Evolutionary conservation across 2,113 vertebrate genomes (phyloP).

Genomic region (Upupa epops): DNA sequence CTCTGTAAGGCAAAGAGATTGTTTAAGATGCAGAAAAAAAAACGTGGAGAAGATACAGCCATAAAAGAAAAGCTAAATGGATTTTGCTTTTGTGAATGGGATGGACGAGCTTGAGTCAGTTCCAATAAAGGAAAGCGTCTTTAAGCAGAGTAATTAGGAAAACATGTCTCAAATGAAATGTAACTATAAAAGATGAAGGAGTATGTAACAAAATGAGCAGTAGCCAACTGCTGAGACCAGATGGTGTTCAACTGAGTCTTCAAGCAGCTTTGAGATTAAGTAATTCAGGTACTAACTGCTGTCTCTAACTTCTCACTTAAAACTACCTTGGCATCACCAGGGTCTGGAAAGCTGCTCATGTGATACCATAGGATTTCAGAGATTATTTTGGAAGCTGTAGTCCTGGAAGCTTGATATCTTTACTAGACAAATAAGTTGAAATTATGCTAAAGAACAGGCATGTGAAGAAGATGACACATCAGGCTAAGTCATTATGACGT

Average conservation of each 20-base stretch:
- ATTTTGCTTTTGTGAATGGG: neutral
- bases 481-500: neutral
- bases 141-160: neutral
- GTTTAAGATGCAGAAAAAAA: neutral
- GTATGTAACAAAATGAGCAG: neutral
- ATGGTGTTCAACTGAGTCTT: neutral
- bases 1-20: neutral
- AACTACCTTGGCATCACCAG: fast-evolving
- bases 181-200: neutral
- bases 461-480: neutral
- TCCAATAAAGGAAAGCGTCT: neutral
- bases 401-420: neutral
- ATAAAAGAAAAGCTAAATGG: neutral
- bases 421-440: neutral
- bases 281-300: neutral
- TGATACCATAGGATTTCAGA: neutral
- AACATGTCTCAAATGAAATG: neutral
- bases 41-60: neutral
- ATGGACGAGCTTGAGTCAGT: neutral
- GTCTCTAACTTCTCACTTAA: neutral
- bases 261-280: neutral
- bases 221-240: neutral
- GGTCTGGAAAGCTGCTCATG: neutral
- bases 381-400: neutral
- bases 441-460: neutral